Base-by-base conservation (phyloP, 2,797 vertebrate species). In the Stomatorhinus walkeri region DNA sequence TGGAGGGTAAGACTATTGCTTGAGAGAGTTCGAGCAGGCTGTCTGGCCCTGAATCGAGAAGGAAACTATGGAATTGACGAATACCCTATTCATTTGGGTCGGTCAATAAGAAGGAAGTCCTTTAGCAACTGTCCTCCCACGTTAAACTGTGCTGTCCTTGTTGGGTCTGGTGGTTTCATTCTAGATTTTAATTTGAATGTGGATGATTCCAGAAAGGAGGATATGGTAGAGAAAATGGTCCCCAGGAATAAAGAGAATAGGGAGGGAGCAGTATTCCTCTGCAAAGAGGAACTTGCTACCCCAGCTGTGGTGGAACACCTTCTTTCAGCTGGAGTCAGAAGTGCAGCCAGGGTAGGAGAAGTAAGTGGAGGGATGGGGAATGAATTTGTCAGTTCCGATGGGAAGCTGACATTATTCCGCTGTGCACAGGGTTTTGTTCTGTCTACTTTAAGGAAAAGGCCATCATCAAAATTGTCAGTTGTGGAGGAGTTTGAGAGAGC, bases 381-480 rank as follows among this genome's bases (percentile, higher is more conserved):
- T 12, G 95, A 96, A 93, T 96, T 96, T 90, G 94, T 96, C 8
- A 96, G 95, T 91, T 95, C 95, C 0, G 95, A 96, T 48, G 96
- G 96, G 85, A 95, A 94, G 89, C 87, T 96, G 89, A 95, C 94
- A 92, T 87, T 96, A 6, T 94, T 95, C 61, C 92, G 95, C 83
- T 95, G 95, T 9, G 91, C 95, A 88, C 92, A 94, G n/a, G 96
- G 96, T 40, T 96, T 96, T 87, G 94, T 96, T 87, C 95, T 96
- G 54, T 96, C 95, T 7, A 96, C 96, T 0, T 94, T 93, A 0
- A 94, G 93, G n/a, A 92, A 91, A 79, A 89, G 92, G 64, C 94
- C 92, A 52, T 92, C 92, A 19, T 93, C 91, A 89, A 93, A 93
- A 49, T 90, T 91, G 0, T 94, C 93, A 2, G 93, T 96, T 4